Evolutionary conservation across 2,113 vertebrate species (phyloP), one percentile per base, ranked within the genome.

Genomic region (Plestiodon gilberti): DNA sequence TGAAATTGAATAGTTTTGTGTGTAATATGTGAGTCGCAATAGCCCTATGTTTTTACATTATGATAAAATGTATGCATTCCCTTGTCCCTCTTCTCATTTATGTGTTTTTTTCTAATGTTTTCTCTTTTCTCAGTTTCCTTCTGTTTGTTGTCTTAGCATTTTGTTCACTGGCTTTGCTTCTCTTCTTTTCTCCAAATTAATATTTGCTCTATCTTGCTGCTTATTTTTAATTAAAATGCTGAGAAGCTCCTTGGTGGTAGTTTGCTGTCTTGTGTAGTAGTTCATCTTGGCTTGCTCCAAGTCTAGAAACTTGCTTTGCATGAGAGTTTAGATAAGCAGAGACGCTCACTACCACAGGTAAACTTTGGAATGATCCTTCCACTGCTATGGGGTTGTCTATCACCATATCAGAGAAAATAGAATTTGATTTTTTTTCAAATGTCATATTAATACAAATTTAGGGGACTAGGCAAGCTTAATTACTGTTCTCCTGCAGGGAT

Each of bases 251-350:
- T 33, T 87, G 13, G 0, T 0, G 82, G 28, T 74, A 81, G 61
- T 30, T 77, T 83, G 23, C 80, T 85, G 14, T 87, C 30, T 79
- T 77, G 9, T 73, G 62, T 86, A 89, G 76, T 67, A 93, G 55
- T 89, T 90, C 55, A 65, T 90, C 25, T 82, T 87, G 86, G 70
- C 87, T 89, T 92, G 75, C 30, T 89, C 80, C 81, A 87, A 86
- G 33, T 61, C 84, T 74, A 91, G 87, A 86, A 88, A 35, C 48
- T 90, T 93, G 78, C 69, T 81, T 94, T 88, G 71, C 33, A 14
- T 73, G 90, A 85, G 70, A 93, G 67, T 91, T 93, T 92, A 95
- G 91, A 88, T 91, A 90, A 92, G 62, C 23, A 87, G 83, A 85
- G 92, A 88, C 20, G 59, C 75, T 78, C 6, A 65, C 79, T 92